Percentiles rank a stretch among this genome's conserved stretches.
Evolutionary conservation across 2,113 vertebrate genomes (phyloP).

Genomic region (Chaenocephalus aceratus): DNA sequence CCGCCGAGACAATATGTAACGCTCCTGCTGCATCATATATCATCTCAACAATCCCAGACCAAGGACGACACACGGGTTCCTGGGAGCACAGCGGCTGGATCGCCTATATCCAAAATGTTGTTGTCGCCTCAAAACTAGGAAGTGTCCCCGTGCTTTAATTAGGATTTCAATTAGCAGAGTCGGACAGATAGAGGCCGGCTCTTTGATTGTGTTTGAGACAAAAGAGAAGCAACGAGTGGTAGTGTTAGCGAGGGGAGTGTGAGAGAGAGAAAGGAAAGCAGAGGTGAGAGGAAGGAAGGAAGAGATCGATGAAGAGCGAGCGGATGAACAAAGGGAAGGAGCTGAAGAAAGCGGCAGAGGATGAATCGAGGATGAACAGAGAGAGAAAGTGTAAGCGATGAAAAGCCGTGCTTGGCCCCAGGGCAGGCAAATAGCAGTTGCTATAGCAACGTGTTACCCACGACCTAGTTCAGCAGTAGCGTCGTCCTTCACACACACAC

Average conservation of each 20-base stretch:
- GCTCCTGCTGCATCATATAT: conserved; percentile 28
- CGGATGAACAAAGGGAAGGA: conserved; percentile 29
- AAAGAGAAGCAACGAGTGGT: background rate
- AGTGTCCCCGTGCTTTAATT: conserved; percentile 3
- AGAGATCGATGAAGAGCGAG: conserved; percentile 22
- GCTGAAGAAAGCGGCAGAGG: conserved; percentile 37
- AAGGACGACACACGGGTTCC: background rate
- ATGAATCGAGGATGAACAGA: conserved; percentile 53
- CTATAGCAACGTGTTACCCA: conserved; percentile 93
- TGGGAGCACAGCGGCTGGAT: background rate
- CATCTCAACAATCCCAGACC: conserved; percentile 25
- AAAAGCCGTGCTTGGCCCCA: conserved; percentile 89
- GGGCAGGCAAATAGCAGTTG: conserved; percentile 89
- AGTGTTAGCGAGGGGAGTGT: background rate
- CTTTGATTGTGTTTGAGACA: background rate
- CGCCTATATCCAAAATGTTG: background rate
- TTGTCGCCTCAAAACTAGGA: conserved; percentile 1
- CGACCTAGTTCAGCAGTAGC: conserved; percentile 89
- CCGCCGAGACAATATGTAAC: conserved; percentile 49
- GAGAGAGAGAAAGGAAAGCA: conserved; percentile 65
- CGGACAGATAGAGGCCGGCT: background rate
- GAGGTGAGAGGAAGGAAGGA: conserved; percentile 58
- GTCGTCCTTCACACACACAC: conserved; percentile 72
- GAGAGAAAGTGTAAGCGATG: conserved; percentile 74
- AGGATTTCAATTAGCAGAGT: conserved; percentile 33